Conservation (phyloP, 2,113 vertebrate species). For the Tragulus kanchil region DNA sequence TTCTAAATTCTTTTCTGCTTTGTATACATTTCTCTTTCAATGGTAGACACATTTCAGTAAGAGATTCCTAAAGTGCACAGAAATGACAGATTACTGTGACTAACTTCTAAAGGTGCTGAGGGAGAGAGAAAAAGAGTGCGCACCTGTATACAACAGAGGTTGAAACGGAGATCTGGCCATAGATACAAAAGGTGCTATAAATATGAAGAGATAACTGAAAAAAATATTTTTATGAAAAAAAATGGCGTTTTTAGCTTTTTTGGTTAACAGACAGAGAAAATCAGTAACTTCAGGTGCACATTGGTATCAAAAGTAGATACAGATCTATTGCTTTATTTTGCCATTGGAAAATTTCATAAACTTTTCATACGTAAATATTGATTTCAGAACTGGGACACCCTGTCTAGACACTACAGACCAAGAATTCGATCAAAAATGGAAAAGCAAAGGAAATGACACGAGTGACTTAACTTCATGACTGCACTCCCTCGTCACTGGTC, state of each 20-base stretch:
- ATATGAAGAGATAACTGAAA: not conserved
- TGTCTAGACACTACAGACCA: not conserved
- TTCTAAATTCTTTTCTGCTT: not conserved
- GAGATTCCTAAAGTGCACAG: not conserved
- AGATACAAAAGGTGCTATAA: not conserved
- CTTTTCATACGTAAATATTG: not conserved
- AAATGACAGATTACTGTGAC: not conserved
- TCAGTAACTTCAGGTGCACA: not conserved
- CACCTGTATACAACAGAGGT: not conserved
- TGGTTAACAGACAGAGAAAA: conserved; percentile 34
- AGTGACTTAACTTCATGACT: not conserved
- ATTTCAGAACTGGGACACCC: not conserved
- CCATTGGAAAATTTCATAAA: not conserved
- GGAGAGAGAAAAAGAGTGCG: not conserved
- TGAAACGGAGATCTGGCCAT: not conserved
- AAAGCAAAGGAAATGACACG: not conserved
- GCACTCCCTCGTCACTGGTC: not conserved
- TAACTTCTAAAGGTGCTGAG: not conserved
- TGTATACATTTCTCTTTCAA: conserved; percentile 9
- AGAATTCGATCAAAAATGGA: not conserved
- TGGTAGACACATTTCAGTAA: not conserved
- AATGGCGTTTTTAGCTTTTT: not conserved
- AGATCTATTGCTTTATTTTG: conserved; percentile 13
- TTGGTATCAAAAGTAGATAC: conserved; percentile 38
- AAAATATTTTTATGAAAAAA: not conserved